Evolutionary conservation across 2,888 invertebrate genomes (phyloP), one percentile per base, ranked within the genome.

Genomic region (Cotesia congregata): DNA sequence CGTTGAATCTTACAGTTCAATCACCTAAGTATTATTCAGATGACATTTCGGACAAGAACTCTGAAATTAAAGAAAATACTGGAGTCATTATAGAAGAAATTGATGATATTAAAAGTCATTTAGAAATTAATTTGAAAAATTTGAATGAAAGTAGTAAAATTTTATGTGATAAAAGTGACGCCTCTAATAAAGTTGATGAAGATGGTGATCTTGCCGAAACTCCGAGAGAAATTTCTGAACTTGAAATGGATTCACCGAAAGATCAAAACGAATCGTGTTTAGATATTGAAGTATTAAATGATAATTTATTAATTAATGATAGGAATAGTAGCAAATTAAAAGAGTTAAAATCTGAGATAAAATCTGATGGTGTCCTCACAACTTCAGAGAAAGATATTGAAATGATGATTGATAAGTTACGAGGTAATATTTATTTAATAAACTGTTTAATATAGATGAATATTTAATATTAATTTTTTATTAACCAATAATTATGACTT

Each of bases 311-410:
- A n/a, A 82, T 74, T 69, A 80, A 80, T 4, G 77, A 77, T 68
- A 81, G 79, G 39, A 64, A 39, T 7, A 77, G 72, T 7, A 79
- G 77, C 68, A 68, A 77, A 39, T 67, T 61, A 6, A 78, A 74
- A 17, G 83, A 86, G 0, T 74, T 79, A 2, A 87, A 87, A 71
- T 81, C 82, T 6, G 86, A 87, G 61, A 86, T 85, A 67, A 85
- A 85, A 20, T 80, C 84, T 0, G 77, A 83, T 0, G 79, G 83
- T 0, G 82, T 84, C 15, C 84, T 84, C 61, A 80, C 83, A 3
- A 84, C 85, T 4, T 86, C 89, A 0, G 89, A 89, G 67, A 88
- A 88, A 71, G 88, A 89, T 75, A 87, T 89, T 73, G 86, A 86
- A 74, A 83, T 85, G n/a, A 88, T 88, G 88, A 89, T 89, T 65